phyloP scores from a whole-genome alignment of 2,797 vertebrate genomes.

The Bryconaethiops microstoma region DNA sequence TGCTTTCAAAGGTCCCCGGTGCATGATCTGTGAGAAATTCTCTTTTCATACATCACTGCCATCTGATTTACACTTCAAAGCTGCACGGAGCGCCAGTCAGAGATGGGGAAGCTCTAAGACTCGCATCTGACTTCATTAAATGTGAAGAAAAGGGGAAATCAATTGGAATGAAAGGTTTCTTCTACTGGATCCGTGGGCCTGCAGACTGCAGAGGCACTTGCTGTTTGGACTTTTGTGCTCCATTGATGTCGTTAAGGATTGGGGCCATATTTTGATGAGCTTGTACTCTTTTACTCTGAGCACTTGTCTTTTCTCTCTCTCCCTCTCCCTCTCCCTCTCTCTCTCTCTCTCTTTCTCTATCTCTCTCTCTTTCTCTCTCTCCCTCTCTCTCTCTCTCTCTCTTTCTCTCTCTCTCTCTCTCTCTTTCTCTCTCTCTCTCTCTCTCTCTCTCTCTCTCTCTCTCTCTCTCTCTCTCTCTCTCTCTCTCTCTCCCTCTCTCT shows the following conservation, averaged over 20 bases:
- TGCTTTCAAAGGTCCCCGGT: constrained; percentile 67
- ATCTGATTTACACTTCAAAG: constrained; percentile 81
- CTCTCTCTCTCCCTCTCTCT: too few species aligned
- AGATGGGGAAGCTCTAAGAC: constrained; percentile 57
- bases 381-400: too few species aligned
- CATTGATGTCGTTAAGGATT: constrained; percentile 56
- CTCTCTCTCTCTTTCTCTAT: constrained; percentile 39
- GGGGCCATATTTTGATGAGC: constrained; percentile 64
- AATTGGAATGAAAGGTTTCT: constrained; percentile 64
- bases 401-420: too few species aligned
- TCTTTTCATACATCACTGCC: constrained; percentile 70
- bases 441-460: too few species aligned
- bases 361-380: too few species aligned
- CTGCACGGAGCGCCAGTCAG: constrained; percentile 33
- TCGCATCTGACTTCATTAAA: constrained; percentile 74
- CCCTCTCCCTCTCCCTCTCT: constrained; percentile 13
- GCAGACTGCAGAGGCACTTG: constrained; percentile 36
- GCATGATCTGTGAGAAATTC: constrained; percentile 63
- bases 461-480: too few species aligned
- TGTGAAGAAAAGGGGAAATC: constrained; percentile 71
- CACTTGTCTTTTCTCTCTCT: constrained; percentile 32
- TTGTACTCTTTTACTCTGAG: constrained; percentile 51
- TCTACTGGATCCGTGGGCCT: constrained; percentile 62
- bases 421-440: too few species aligned
- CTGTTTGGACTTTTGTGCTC: constrained; percentile 48